These are phyloP conservation scores for Magallana nippona DNA, from an alignment of 2,888 invertebrate species.

Conservation along the genomic window DNA sequence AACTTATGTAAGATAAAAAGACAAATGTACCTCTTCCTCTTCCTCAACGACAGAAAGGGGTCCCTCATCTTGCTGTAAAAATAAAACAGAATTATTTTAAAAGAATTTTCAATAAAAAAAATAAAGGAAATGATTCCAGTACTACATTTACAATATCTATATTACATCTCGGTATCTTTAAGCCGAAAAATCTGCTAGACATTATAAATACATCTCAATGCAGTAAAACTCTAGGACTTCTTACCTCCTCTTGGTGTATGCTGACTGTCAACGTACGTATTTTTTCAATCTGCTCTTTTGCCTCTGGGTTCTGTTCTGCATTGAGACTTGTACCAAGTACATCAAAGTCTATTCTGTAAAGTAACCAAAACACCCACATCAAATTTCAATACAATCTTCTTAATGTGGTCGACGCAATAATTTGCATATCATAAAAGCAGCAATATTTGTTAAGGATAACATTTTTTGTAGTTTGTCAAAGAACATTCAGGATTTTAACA, in stretches of 20 bases:
- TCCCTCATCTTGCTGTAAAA: slow-evolving; percentile 51
- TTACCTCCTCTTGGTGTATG: slow-evolving; percentile 66
- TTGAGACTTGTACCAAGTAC: slow-evolving; percentile 71
- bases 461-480: too few relatives aligned
- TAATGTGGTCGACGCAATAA: background rate
- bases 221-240: too few relatives aligned
- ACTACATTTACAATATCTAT: too few relatives aligned
- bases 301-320: slow-evolving; percentile 61
- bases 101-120: background rate
- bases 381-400: background rate
- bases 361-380: background rate
- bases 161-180: too few relatives aligned
- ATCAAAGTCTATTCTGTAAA: slow-evolving; percentile 68
- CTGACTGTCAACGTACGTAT: slow-evolving; percentile 63
- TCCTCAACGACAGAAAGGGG: slow-evolving; percentile 21
- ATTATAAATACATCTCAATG: too few relatives aligned
- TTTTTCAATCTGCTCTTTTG: slow-evolving; percentile 69
- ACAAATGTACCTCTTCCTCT: slow-evolving; percentile 42
- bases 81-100: background rate
- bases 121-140: background rate
- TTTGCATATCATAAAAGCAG: background rate
- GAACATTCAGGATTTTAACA: too few relatives aligned
- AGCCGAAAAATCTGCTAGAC: too few relatives aligned
- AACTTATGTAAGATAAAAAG: background rate
- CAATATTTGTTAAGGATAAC: too few relatives aligned